These are phyloP conservation scores for Podilymbus podiceps DNA, from an alignment of 2,113 vertebrate species.

Conservation along the genomic window DNA sequence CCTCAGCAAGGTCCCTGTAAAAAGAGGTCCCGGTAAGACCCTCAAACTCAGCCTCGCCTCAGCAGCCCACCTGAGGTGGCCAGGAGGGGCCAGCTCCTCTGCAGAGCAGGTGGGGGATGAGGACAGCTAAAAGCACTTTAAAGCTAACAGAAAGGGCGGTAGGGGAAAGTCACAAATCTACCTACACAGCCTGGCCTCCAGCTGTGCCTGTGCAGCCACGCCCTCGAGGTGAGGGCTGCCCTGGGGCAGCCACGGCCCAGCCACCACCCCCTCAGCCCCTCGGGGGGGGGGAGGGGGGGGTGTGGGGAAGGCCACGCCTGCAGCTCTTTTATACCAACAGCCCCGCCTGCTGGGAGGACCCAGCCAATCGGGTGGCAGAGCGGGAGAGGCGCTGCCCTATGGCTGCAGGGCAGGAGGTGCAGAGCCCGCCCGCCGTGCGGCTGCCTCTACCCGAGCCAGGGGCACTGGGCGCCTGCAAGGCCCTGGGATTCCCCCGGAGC, in stretches of 20 bases:
- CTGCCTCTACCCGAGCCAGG: neutral
- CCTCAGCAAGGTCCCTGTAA: accelerated
- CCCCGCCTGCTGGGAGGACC: accelerated
- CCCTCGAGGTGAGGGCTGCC: accelerated
- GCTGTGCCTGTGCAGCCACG: accelerated
- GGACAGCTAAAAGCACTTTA: accelerated
- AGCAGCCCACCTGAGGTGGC: accelerated
- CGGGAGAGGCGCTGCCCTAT: accelerated
- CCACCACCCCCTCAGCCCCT: accelerated
- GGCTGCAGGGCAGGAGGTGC: neutral
- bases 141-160: neutral
- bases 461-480: accelerated
- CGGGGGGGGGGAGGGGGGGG: accelerated
- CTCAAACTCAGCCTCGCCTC: neutral
- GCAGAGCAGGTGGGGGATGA: neutral
- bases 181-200: neutral
- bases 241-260: accelerated
- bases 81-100: neutral
- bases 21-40: neutral
- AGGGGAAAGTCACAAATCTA: neutral
- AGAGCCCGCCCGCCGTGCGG: neutral
- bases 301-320: accelerated
- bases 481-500: neutral
- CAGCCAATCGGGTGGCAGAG: accelerated
- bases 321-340: neutral